Base-by-base conservation (phyloP, 2,797 vertebrate species). In the Pyrocephalus nanus region DNA sequence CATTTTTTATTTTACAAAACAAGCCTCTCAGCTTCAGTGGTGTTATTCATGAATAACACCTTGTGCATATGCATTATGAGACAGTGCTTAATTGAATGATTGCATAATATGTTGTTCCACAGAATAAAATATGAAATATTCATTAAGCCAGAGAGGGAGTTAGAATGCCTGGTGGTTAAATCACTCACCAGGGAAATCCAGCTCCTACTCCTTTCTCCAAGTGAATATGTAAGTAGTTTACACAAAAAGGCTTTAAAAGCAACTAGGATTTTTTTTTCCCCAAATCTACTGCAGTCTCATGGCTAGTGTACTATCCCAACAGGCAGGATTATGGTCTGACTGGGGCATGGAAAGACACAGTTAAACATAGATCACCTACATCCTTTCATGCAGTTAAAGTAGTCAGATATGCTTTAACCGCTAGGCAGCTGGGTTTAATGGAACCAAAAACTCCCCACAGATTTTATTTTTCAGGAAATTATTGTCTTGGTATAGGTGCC, bases 51-150 rank as follows among this genome's bases (percentile, higher is more conserved):
- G 94, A 95, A 86, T 92, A 95, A 95, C 96, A 96, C 90, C 96
- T 96, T 95, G 94, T 96, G 94, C 95, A 96, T 94, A 96, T 94
- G 95, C 92, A 95, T 96, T 95, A 96, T 94, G 93, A 95, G 93
- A 95, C 70, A 88, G 93, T 95, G 83, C 92, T 96, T 96, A 96
- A 96, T 95, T 96, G 94, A 96, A 96, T 96, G 96, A 95, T 96
- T 96, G 94, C 93, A 95, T 96, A 96, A 96, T 94, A 95, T 95
- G 96, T 95, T 96, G 94, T 95, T 95, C 79, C 93, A 93, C 90
- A 88, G 96, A 88, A 96, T 96, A 96, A 93, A 96, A 92, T 91
- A 95, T 96, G 90, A 96, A 96, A 96, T 96, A 96, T 95, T 96
- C 94, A 96, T 96, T 95, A 96, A 76, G 70, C 73, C 76, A 86